Conservation (phyloP, 1,140 invertebrate genomes). For the Hormaphis cornu region DNA sequence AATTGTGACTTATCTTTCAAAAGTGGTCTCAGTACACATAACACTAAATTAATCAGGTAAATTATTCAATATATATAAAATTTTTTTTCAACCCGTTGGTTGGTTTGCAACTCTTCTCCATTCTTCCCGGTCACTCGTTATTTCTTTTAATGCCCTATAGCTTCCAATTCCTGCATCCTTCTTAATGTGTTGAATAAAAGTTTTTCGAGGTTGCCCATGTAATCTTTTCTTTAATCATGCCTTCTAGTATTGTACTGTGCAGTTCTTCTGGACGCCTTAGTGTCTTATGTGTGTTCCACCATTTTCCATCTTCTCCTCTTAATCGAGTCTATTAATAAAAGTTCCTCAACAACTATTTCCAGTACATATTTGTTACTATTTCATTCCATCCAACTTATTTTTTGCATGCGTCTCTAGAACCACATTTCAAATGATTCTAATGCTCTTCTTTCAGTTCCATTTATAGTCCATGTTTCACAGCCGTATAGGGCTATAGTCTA, state of each 20-base stretch:
- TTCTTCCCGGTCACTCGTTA: too few relatives aligned
- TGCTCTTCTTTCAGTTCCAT: conserved; percentile 3
- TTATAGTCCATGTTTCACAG: conserved; percentile 4
- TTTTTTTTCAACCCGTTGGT: too few relatives aligned
- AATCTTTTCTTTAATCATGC: background rate
- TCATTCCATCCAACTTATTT: conserved; percentile 32
- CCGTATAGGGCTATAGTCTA: conserved; percentile 5
- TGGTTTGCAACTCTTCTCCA: too few relatives aligned
- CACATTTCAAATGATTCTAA: conserved; percentile 20
- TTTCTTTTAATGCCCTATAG: background rate
- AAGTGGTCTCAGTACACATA: conserved; percentile 48
- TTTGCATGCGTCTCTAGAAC: conserved; percentile 22
- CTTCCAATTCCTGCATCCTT: background rate
- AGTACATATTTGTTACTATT: background rate
- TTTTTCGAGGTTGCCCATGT: background rate
- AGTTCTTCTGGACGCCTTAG: conserved; percentile 21
- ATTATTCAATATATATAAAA: background rate
- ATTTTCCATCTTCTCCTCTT: background rate
- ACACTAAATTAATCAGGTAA: conserved; percentile 46
- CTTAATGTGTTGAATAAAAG: background rate
- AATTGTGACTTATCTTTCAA: conserved; percentile 51
- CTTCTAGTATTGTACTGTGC: background rate
- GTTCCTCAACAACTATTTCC: background rate
- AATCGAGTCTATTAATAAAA: background rate
- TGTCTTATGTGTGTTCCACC: background rate